Conservation (phyloP, 2,113 vertebrate genomes). For the Eptesicus fuscus region DNA sequence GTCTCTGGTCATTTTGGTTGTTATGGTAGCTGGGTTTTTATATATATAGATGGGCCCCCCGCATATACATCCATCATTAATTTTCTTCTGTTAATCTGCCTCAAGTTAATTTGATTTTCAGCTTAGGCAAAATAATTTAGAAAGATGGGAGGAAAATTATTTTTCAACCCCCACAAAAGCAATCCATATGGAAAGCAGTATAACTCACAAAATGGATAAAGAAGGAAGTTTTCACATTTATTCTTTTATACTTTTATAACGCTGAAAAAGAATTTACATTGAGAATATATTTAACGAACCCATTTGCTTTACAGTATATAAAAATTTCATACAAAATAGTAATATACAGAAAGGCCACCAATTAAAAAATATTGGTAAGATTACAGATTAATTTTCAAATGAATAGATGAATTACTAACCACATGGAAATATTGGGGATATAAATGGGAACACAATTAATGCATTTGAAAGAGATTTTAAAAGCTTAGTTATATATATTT, state of each 20-base stretch:
- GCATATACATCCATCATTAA: background rate
- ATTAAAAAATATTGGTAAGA: background rate
- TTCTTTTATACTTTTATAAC: background rate
- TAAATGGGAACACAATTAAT: background rate
- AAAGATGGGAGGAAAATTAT: background rate
- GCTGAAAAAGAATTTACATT: background rate
- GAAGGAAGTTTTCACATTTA: background rate
- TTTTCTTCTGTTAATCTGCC: background rate
- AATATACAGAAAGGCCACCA: background rate
- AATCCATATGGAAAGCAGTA: background rate
- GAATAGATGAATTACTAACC: background rate
- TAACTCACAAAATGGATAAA: background rate
- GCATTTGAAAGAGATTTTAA: background rate
- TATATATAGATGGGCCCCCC: no score
- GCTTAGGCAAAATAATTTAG: background rate
- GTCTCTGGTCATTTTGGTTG: no score
- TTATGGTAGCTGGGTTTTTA: no score
- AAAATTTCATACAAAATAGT: background rate
- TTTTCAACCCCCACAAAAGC: background rate
- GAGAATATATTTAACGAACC: background rate
- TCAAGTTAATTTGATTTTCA: background rate
- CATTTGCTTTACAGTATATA: background rate
- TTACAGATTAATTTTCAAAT: background rate
- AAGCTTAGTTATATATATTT: background rate
- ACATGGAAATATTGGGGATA: background rate